phyloP scores from a whole-genome alignment of 30 jellyfish, hydroid and myxozoan species.

The Hydractinia symbiolongicarpus region DNA sequence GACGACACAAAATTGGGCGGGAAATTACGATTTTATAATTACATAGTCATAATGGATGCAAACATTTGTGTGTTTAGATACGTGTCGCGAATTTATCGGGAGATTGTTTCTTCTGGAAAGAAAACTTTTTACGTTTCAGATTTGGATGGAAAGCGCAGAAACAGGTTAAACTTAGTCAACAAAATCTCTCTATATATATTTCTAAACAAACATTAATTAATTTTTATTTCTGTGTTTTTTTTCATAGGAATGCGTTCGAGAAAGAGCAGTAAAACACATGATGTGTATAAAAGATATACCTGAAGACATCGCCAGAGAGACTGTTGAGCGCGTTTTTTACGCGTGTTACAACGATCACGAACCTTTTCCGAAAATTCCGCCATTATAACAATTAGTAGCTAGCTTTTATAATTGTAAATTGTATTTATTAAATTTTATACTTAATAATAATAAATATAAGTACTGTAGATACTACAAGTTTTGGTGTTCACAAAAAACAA shows the following conservation, averaged over 20 bases:
- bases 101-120: conserved; percentile 83
- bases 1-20: too few relatives aligned
- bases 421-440: too few relatives aligned
- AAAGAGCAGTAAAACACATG: conserved; percentile 76
- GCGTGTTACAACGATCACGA: conserved; percentile 88
- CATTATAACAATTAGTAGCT: conserved; percentile 17
- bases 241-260: conserved; percentile 70
- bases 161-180: conserved; percentile 39
- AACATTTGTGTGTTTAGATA: conserved; percentile 19
- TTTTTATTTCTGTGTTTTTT: not conserved
- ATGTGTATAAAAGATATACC: conserved; percentile 54
- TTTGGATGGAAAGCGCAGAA: conserved; percentile 85
- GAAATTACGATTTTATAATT: too few relatives aligned
- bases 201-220: too few relatives aligned
- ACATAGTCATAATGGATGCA: not conserved
- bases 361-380: conserved; percentile 93
- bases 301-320: conserved; percentile 56
- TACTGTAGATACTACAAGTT: too few relatives aligned
- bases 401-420: too few relatives aligned
- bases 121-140: conserved; percentile 53
- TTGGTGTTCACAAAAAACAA: too few relatives aligned
- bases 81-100: conserved; percentile 98
- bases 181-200: too few relatives aligned
- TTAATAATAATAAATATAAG: too few relatives aligned
- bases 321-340: conserved; percentile 79